Conservation (phyloP, 2,888 invertebrate genomes). For the Agonopterix subpropinquella region DNA sequence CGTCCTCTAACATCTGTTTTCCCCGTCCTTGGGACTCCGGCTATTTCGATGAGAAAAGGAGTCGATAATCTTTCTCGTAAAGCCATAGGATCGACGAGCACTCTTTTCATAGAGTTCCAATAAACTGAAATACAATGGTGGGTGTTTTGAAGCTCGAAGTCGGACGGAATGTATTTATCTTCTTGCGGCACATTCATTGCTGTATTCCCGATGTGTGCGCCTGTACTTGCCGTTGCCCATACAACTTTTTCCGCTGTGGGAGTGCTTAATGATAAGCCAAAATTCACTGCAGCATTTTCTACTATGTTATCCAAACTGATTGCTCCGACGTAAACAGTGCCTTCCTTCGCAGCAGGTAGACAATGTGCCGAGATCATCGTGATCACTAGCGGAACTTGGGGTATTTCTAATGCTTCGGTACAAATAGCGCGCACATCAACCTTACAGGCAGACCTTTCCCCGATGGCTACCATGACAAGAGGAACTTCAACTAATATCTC, state of each 20-base stretch:
- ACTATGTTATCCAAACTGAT: slow-evolving; percentile 41
- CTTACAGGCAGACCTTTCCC: slow-evolving; percentile 29
- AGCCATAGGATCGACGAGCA: slow-evolving; percentile 41
- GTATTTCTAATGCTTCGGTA: slow-evolving; percentile 22
- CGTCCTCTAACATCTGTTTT: slow-evolving; percentile 54
- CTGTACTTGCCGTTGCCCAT: slow-evolving; percentile 48
- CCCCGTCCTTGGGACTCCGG: slow-evolving; percentile 50
- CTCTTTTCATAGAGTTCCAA: slow-evolving; percentile 58
- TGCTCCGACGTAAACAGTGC: slow-evolving; percentile 49
- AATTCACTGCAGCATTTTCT: slow-evolving; percentile 32
- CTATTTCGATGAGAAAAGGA: slow-evolving; percentile 53
- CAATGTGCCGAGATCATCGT: slow-evolving; percentile 61
- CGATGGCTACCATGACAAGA: slow-evolving; percentile 34
- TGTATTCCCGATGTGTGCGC: slow-evolving; percentile 40
- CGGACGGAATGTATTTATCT: slow-evolving; percentile 44
- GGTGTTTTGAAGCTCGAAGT: slow-evolving; percentile 25
- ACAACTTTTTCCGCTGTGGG: slow-evolving; percentile 36
- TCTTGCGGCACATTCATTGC: slow-evolving; percentile 33
- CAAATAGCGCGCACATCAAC: slow-evolving; percentile 30
- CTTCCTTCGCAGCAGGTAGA: slow-evolving; percentile 47
- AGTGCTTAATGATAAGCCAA: slow-evolving; percentile 48
- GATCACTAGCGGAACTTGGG: slow-evolving; percentile 35
- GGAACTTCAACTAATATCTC: slow-evolving; percentile 31
- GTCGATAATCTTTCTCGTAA: slow-evolving; percentile 33
- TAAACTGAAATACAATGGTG: slow-evolving; percentile 40